phyloP scores from a whole-genome alignment of 2,113 vertebrate species.

The Brachypodius melanocephalos region DNA sequence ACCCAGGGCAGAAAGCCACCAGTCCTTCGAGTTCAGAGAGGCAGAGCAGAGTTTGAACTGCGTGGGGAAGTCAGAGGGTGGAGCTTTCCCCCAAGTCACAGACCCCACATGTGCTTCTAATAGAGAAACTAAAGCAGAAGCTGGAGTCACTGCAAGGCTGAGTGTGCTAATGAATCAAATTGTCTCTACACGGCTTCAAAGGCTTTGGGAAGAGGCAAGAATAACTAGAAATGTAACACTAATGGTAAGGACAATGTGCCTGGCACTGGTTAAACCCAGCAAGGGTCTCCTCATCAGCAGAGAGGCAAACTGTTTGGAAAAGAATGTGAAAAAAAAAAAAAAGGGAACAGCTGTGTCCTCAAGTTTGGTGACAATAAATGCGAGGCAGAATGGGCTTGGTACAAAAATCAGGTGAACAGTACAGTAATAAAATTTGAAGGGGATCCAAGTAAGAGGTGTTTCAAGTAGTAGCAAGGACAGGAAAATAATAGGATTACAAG shows the following conservation, averaged over 20 bases:
- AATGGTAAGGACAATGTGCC: constrained; percentile 2
- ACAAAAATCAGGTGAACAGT: not conserved
- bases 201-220: constrained; percentile 38
- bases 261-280: not conserved
- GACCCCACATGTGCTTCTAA: constrained; percentile 56
- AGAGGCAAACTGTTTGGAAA: not conserved
- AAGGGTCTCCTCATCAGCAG: not conserved
- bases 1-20: not conserved
- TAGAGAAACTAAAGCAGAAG: constrained; percentile 43
- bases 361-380: not conserved
- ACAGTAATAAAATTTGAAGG: not conserved
- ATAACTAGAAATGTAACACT: constrained; percentile 61
- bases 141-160: constrained; percentile 43
- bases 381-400: not conserved
- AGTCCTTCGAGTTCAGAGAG: not conserved
- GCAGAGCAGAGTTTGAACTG: not conserved
- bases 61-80: not conserved
- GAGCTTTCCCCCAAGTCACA: not conserved
- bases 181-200: constrained; percentile 48
- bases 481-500: not conserved
- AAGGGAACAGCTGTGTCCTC: not conserved
- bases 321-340: not conserved
- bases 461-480: not conserved
- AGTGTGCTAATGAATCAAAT: constrained; percentile 52
- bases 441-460: not conserved